These are phyloP conservation scores for Caenorhabditis sp. DNA, from an alignment of 2,888 invertebrate genomes.

Conservation along the genomic window DNA sequence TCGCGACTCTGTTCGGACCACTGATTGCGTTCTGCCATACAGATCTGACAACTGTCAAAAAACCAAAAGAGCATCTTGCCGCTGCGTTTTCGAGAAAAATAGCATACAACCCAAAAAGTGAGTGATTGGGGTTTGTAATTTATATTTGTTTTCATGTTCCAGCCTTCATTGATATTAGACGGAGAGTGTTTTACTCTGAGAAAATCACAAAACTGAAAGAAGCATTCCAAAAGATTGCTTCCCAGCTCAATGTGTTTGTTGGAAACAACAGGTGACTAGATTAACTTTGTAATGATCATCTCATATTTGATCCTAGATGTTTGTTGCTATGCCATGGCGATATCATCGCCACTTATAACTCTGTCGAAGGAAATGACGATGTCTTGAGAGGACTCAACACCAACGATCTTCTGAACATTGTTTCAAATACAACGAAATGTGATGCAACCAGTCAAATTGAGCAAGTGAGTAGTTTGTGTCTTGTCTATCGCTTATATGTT, in stretches of 20 bases:
- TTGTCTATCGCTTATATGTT: constrained; percentile 5
- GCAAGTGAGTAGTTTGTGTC: constrained; percentile 40
- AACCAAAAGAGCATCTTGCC: constrained; percentile 53
- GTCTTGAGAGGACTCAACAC: constrained; percentile 53
- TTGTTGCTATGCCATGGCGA: constrained; percentile 43
- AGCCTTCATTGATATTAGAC: constrained; percentile 52
- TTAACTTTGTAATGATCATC: neutral
- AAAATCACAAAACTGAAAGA: constrained; percentile 47
- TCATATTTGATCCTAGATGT: constrained; percentile 35
- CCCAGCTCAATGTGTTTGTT: constrained; percentile 55
- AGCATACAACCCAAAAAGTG: constrained; percentile 24
- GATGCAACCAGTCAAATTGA: constrained; percentile 45
- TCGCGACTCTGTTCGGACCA: constrained; percentile 59
- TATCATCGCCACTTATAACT: constrained; percentile 62
- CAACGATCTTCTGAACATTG: constrained; percentile 51
- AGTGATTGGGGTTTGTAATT: neutral
- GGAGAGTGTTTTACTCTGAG: constrained; percentile 50
- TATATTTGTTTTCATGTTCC: neutral
- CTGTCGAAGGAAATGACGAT: constrained; percentile 40
- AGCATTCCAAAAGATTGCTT: constrained; percentile 51
- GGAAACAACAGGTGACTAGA: constrained; percentile 50
- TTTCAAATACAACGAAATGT: constrained; percentile 30
- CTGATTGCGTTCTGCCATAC: constrained; percentile 60
- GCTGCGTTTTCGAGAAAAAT: constrained; percentile 9
- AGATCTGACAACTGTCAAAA: constrained; percentile 57